These are phyloP conservation scores for Bhutanitis thaidina DNA, from an alignment of 2,888 invertebrate species.

Conservation along the genomic window DNA sequence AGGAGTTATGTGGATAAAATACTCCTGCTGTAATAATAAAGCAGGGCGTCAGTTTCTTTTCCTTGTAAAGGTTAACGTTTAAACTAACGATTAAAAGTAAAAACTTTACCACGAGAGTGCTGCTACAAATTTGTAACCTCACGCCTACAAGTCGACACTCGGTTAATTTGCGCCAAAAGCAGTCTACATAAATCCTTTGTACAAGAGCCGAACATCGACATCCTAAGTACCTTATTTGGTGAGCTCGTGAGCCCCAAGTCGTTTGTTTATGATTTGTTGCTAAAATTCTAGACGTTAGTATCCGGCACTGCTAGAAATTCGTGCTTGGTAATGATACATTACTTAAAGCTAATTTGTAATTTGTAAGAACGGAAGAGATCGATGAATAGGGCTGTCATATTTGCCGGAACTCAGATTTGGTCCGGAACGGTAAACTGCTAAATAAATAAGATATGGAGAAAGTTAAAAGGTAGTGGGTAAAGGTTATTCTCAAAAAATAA, in stretches of 20 bases:
- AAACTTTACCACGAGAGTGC: slow-evolving; percentile 31
- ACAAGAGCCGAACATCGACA: slow-evolving; percentile 58
- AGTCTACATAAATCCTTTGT: slow-evolving; percentile 67
- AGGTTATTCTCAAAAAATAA: no score
- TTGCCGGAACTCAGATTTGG: no score
- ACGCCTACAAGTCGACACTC: slow-evolving; percentile 62
- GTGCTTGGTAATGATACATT: slow-evolving; percentile 18
- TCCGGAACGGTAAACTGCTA: no score
- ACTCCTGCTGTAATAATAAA: background rate
- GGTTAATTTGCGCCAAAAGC: slow-evolving; percentile 73
- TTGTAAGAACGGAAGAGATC: slow-evolving; percentile 6
- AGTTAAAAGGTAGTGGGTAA: no score
- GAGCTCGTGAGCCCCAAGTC: slow-evolving; percentile 60
- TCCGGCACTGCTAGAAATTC: slow-evolving; percentile 25
- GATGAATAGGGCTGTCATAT: background rate
- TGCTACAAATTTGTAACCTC: slow-evolving; percentile 59
- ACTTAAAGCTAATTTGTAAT: slow-evolving; percentile 17
- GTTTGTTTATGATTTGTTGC: slow-evolving; percentile 70
- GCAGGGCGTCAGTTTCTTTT: background rate
- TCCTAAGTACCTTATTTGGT: slow-evolving; percentile 60
- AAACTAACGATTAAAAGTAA: background rate
- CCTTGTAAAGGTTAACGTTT: background rate
- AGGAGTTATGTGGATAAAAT: no score
- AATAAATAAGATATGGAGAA: no score
- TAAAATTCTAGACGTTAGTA: slow-evolving; percentile 26